Evolutionary conservation across 2,888 invertebrate genomes (phyloP).

Genomic region (Cerastis rubricosa): DNA sequence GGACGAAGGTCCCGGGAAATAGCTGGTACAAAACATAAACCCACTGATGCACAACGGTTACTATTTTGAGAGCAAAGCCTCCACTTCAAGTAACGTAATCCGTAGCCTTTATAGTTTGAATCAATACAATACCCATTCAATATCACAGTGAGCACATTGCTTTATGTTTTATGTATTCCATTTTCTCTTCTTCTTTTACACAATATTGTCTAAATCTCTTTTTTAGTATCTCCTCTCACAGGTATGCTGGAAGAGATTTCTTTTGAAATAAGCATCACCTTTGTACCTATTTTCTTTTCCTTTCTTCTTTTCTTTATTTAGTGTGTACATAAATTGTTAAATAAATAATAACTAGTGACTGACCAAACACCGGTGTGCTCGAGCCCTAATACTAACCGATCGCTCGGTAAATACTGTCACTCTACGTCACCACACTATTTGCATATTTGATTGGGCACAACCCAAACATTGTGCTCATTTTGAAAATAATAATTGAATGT

Average conservation of each 20-base stretch:
- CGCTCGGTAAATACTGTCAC: constrained; percentile 56
- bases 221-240: too few species aligned
- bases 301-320: too few species aligned
- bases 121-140: constrained; percentile 40
- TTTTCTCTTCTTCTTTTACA: too few species aligned
- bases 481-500: constrained; percentile 66
- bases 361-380: constrained; percentile 14
- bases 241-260: too few species aligned
- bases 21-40: too few species aligned
- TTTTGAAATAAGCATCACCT: too few species aligned
- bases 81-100: not conserved
- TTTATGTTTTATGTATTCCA: too few species aligned
- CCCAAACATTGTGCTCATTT: constrained; percentile 75
- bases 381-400: constrained; percentile 47
- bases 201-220: too few species aligned
- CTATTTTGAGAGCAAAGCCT: not conserved
- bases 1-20: too few species aligned
- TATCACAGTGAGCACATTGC: constrained; percentile 27
- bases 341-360: not conserved
- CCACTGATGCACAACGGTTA: not conserved
- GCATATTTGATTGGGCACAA: constrained; percentile 82
- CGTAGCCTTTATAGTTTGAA: not conserved
- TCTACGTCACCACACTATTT: constrained; percentile 70
- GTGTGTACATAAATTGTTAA: too few species aligned
- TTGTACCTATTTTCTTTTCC: too few species aligned